Evolutionary conservation across 2,888 invertebrate genomes (phyloP).

Genomic region (Augochlorella aurata): DNA sequence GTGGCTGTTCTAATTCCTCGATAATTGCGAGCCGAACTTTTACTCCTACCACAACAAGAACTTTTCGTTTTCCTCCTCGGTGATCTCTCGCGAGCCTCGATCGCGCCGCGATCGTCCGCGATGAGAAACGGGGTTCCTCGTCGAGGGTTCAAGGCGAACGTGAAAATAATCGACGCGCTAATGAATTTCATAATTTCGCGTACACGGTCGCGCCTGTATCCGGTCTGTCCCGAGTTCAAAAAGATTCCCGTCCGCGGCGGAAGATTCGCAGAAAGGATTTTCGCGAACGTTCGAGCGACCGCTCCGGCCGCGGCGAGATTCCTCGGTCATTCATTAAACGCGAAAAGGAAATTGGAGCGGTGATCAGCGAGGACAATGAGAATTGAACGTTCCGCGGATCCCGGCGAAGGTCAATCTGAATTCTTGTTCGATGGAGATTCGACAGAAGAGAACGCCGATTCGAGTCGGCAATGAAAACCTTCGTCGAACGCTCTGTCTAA

Average conservation of each 20-base stretch:
- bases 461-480: neutral
- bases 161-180: neutral
- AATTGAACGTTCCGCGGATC: neutral
- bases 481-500: neutral
- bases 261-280: neutral
- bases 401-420: neutral
- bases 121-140: neutral
- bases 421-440: neutral
- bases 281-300: neutral
- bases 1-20: conserved; percentile 28
- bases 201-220: neutral
- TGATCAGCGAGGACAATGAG: neutral
- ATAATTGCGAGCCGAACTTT: conserved; percentile 19
- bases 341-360: neutral
- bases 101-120: too few species aligned
- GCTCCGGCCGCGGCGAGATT: neutral
- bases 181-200: neutral
- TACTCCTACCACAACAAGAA: neutral
- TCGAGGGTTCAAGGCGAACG: neutral
- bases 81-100: neutral
- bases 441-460: neutral
- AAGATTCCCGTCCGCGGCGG: neutral
- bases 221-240: neutral
- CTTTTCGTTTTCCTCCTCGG: conserved; percentile 12
- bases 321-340: neutral